These are phyloP conservation scores for Sceliomorpha sp. DNA, from an alignment of 2,888 invertebrate species.

Conservation along the genomic window DNA sequence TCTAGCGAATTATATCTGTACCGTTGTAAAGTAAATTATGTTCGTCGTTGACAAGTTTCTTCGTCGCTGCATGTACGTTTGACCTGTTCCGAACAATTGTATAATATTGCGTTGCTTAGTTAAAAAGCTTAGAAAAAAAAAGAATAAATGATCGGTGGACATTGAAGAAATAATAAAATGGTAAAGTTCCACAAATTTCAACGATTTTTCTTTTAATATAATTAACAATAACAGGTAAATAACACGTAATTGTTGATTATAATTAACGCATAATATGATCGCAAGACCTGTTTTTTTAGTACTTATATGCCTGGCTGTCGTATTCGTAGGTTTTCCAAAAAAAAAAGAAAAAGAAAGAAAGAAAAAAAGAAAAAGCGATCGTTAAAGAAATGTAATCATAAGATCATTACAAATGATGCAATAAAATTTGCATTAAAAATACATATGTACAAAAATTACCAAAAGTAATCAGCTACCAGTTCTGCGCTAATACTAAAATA, in stretches of 20 bases:
- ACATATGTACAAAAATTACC: slow-evolving; percentile 32
- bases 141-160: too few species aligned
- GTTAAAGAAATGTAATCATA: slow-evolving; percentile 31
- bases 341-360: too few species aligned
- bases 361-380: slow-evolving; percentile 18
- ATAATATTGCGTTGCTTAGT: too few species aligned
- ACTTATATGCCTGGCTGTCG: slow-evolving; percentile 18
- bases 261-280: slow-evolving; percentile 30
- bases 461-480: slow-evolving; percentile 21
- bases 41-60: too few species aligned
- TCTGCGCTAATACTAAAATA: slow-evolving; percentile 10
- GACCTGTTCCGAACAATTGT: too few species aligned
- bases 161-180: slow-evolving; percentile 13
- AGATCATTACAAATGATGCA: slow-evolving; percentile 33
- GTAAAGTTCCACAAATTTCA: slow-evolving; percentile 22
- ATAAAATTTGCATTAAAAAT: slow-evolving; percentile 34
- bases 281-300: slow-evolving; percentile 11
- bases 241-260: slow-evolving; percentile 35
- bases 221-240: slow-evolving; percentile 40
- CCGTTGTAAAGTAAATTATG: too few species aligned
- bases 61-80: too few species aligned
- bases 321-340: slow-evolving; percentile 3
- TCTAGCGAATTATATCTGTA: too few species aligned
- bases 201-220: slow-evolving; percentile 39
- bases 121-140: too few species aligned